Evolutionary conservation across 2,797 vertebrate species (phyloP), one percentile per base, ranked within the genome.

Genomic region (Oceanodroma leucorhoa): DNA sequence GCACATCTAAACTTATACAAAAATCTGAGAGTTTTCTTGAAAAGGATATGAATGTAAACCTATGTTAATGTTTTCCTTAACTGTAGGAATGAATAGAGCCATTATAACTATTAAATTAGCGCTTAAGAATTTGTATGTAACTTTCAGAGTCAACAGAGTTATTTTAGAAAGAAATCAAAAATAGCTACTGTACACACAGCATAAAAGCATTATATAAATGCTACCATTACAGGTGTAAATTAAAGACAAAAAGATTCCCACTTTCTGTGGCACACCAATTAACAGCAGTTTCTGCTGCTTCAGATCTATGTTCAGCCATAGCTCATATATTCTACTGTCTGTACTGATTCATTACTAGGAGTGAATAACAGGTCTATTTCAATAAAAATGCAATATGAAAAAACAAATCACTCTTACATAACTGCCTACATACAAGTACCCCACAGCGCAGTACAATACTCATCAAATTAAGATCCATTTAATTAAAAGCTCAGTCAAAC

Each of bases 401-500:
- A 83, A 81, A 0, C 7, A 88, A 82, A 84, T 57, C 20, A 43
- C 24, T 30, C 18, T 93, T 92, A 55, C 9, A 15, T 62, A 91
- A 55, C 70, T 72, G 61, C 32, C 45, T 89, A 76, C 34, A 58
- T 75, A 41, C 24, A 83, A 81, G 22, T 34, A 51, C 26, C 53
- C 34, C 65, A 85, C 48, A 83, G 62, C 76, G 82, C 38, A 81
- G 51, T 40, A 81, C 27, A 82, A 73, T 57, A 72, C 30, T 64
- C 58, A 80, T 72, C 24, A 76, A 67, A 85, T 70, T 72, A 86
- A 78, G 21, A 81, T 87, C 58, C 17, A 79, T 85, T 91, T 93
- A 91, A 94, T 89, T 95, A 79, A 95, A 93, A 89, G 13, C 38
- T 83, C 77, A 65, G 4, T 80, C 38, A 90, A 92, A 94, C 24